These are phyloP conservation scores for Liposcelis brunnea DNA, from an alignment of 2,888 invertebrate genomes.

Conservation along the genomic window DNA sequence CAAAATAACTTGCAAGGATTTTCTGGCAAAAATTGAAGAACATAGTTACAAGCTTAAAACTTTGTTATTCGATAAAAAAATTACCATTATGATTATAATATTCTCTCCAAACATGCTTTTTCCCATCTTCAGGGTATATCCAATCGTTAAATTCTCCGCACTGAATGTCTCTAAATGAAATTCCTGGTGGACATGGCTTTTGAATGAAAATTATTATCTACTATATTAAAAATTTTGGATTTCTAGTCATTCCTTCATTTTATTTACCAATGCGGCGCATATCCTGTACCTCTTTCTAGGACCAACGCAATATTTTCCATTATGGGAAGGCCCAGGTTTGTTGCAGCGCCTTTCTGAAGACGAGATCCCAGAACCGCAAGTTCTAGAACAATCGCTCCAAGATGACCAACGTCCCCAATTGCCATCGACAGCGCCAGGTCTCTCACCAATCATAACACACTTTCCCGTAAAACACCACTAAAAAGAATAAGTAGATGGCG, in stretches of 20 bases:
- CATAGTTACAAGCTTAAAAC: conserved; percentile 7
- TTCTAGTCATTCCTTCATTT: conserved; percentile 21
- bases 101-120: conserved; percentile 31
- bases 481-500: no score
- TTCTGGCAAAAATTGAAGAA: conserved; percentile 18
- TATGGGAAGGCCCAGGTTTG: conserved; percentile 31
- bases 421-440: conserved; percentile 31
- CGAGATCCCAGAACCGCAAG: conserved; percentile 35
- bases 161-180: conserved; percentile 31
- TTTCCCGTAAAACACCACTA: conserved; percentile 37
- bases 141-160: conserved; percentile 33
- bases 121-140: conserved; percentile 30
- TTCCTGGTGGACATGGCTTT: conserved; percentile 26
- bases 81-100: conserved; percentile 28
- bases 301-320: conserved; percentile 34
- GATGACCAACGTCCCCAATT: conserved; percentile 34
- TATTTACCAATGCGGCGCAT: conserved; percentile 16
- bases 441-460: conserved; percentile 32
- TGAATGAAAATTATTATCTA: not conserved
- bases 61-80: conserved; percentile 8
- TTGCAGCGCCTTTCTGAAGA: conserved; percentile 30
- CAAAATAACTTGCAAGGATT: conserved; percentile 25
- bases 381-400: conserved; percentile 30
- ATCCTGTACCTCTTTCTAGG: conserved; percentile 31
- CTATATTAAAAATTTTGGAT: not conserved